Evolutionary conservation across 2,888 invertebrate genomes (phyloP), one percentile per base, ranked within the genome.

Genomic region (Priapulus caudatus): DNA sequence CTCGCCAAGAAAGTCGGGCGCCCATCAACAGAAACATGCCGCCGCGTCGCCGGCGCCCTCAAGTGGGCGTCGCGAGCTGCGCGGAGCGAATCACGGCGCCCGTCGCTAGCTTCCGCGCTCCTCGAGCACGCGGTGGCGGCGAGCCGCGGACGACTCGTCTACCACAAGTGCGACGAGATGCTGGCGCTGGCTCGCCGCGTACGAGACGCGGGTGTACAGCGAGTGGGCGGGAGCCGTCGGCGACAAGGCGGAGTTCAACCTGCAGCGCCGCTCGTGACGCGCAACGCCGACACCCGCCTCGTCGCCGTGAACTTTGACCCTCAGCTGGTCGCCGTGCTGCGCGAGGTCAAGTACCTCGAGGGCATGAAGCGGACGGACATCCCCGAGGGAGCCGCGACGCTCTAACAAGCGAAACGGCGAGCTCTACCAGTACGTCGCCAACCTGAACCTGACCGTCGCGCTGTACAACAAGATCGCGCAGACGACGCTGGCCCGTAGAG

Each of bases 281-380:
- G 75, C 16, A 65, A 68, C 52, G 64, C 63, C 23, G 70, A 75
- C 4, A 77, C 77, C 48, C 80, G 80, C 21, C 78, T 79, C 58
- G 76, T 92, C n/a, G 71, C 79, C 47, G 74, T 90, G 47, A 92
- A 92, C 76, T 92, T 92, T 65, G 85, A 86, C 68, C 78, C 81
- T 44, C 64, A 85, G 80, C 73, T 90, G 48, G 78, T 83, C 59
- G 84, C 86, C 20, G 81, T 90, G 45, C 72, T 93, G 56, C 80
- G 87, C 58, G 93, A 95, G 74, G 88, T 92, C 2, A 86, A 86
- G 65, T 91, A 92, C 68, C 74, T 93, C 60, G 82, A 84, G 62
- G 78, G 81, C 56, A 79, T 81, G 72, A 76, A 77, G 20, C 78
- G 81, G 50, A 76, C 79, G n/a, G 79, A 81, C 23, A 79, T 90